Evolutionary conservation across 2,888 invertebrate genomes (phyloP).

Genomic region (Epirrhoe tristata): DNA sequence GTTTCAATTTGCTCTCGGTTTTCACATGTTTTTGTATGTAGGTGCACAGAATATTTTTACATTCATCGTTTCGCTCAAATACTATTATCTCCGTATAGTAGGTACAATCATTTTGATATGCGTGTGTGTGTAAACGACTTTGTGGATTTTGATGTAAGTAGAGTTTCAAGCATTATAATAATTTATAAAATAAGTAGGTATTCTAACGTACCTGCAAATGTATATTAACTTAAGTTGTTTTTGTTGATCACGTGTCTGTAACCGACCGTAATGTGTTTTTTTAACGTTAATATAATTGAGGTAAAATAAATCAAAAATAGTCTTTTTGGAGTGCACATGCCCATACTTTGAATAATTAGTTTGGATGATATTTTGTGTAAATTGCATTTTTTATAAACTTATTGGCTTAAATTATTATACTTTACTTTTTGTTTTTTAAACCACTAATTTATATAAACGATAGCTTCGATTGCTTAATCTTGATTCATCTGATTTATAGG

Average conservation of each 20-base stretch:
- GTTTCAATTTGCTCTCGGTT: constrained; percentile 36
- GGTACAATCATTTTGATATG: no score
- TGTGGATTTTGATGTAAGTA: no score
- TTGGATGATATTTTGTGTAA: constrained; percentile 10
- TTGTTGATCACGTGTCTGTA: constrained; percentile 24
- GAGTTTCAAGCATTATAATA: constrained; percentile 3
- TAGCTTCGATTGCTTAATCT: neutral
- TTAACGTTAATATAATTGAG: constrained; percentile 20
- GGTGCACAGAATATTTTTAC: neutral
- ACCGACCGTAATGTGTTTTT: constrained; percentile 4
- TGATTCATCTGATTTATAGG: constrained; percentile 4
- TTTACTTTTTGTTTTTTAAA: neutral
- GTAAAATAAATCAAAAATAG: constrained; percentile 29
- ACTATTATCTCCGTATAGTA: no score
- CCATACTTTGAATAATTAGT: constrained; percentile 6
- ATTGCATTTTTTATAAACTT: constrained; percentile 13
- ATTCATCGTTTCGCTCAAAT: neutral
- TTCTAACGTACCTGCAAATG: neutral
- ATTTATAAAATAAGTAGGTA: constrained; percentile 1
- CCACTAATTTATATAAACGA: neutral
- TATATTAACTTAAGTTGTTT: constrained; percentile 3
- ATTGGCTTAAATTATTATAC: constrained; percentile 1
- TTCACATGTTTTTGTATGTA: constrained; percentile 8
- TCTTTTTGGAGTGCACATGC: neutral
- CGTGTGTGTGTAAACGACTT: no score